Conservation (phyloP, 92 coral and sea anemone species). For the Siderastrea siderea region DNA sequence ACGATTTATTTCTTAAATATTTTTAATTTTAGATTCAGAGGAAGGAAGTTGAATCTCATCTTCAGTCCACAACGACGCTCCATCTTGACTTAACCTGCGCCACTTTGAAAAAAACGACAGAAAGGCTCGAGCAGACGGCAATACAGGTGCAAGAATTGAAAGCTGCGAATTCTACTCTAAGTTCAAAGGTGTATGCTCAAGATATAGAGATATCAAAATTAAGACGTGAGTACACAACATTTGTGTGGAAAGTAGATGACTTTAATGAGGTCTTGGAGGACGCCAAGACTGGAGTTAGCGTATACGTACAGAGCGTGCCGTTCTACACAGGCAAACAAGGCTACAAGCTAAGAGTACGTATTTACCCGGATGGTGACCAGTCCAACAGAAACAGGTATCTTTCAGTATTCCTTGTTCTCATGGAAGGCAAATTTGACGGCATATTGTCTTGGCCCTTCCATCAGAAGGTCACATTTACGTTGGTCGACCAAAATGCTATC, state of each 20-base stretch:
- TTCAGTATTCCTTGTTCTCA: slow-evolving; percentile 18
- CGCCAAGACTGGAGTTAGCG: slow-evolving; percentile 15
- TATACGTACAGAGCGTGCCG: slow-evolving; percentile 22
- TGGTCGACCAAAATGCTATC: slow-evolving; percentile 40
- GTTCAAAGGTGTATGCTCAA: slow-evolving; percentile 6
- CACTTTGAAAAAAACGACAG: not conserved
- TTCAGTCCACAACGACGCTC: slow-evolving; percentile 17
- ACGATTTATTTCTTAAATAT: not conserved
- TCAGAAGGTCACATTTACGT: slow-evolving; percentile 27
- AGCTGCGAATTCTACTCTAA: not conserved
- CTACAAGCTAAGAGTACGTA: slow-evolving; percentile 41
- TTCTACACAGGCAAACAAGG: slow-evolving; percentile 52
- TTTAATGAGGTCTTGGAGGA: slow-evolving; percentile 17
- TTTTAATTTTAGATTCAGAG: slow-evolving; percentile 35
- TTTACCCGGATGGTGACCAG: slow-evolving; percentile 41
- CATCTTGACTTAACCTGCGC: slow-evolving; percentile 43
- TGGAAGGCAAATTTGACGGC: slow-evolving; percentile 50
- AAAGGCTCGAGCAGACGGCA: not conserved
- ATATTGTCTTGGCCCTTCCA: slow-evolving; percentile 56
- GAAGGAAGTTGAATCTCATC: slow-evolving; percentile 42
- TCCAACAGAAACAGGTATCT: slow-evolving; percentile 14
- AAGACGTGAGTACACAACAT: not conserved
- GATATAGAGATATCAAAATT: not conserved
- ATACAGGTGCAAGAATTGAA: slow-evolving; percentile 3
- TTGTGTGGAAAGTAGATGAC: slow-evolving; percentile 42